A percentile compares a stretch with the other conserved stretches of the same genome.
Conservation (phyloP, 1,140 invertebrate species). For the Dendrolimus punctatus region DNA sequence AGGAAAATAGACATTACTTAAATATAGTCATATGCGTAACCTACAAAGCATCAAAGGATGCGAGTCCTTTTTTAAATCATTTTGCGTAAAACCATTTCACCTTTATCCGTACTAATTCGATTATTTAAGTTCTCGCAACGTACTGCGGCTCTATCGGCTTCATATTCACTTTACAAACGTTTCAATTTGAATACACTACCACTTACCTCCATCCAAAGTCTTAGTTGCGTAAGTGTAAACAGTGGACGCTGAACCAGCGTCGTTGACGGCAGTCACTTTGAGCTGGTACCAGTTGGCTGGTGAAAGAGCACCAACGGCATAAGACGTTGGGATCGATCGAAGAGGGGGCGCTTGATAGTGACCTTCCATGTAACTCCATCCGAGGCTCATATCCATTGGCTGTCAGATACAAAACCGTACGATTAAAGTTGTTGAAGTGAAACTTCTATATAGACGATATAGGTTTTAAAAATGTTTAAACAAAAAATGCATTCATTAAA, state of each 20-base stretch:
- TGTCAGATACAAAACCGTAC: conserved; percentile 7
- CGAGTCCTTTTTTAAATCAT: no score
- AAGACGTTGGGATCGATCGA: conserved; percentile 75
- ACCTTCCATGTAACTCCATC: conserved; percentile 81
- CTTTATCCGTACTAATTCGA: no score
- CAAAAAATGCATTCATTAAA: no score
- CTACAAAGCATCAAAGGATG: no score
- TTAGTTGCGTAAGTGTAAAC: conserved; percentile 87
- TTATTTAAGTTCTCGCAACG: no score
- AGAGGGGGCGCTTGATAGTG: conserved; percentile 76
- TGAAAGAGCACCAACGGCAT: conserved; percentile 76
- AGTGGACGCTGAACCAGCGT: conserved; percentile 81
- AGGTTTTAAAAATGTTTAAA: no score
- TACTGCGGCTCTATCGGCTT: no score
- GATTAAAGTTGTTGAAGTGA: no score
- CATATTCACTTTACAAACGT: not conserved
- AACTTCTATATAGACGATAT: no score
- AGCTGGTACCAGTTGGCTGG: conserved; percentile 87
- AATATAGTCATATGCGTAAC: no score
- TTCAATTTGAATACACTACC: conserved; percentile 6
- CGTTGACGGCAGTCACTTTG: conserved; percentile 84
- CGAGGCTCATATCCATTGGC: conserved; percentile 38
- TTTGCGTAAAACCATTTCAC: no score
- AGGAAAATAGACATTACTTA: no score
- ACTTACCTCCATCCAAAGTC: conserved; percentile 81